Evolutionary conservation across 2,888 invertebrate species (phyloP), one percentile per base, ranked within the genome.

Genomic region (Phaedon cochleariae): DNA sequence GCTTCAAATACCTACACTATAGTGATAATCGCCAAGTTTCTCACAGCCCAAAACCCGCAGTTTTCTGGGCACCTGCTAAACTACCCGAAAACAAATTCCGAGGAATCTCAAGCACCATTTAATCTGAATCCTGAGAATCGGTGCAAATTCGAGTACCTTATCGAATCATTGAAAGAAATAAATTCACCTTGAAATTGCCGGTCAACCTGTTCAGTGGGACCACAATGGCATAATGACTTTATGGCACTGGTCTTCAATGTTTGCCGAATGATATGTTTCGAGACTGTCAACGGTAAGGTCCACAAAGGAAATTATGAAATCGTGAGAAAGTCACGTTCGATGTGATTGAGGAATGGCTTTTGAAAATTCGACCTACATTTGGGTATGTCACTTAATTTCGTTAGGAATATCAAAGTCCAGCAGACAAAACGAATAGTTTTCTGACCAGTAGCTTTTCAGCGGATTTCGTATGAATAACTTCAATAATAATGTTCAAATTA

Each of bases 71-170:
- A 71, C 69, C 71, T 71, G 71, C 68, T 68, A 46, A 29, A 22
- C 26, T 26, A 5, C 26, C 7, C 26, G 26, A 46, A 45, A 51
- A 18, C 7, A 18, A 48, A 41, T 37, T 22, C 34, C 49, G 53
- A 62, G 51, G 66, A 71, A 71, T 69, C 61, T 67, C 62, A 67
- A 69, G 67, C 66, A 59, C 64, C 71, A 62, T 67, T 71, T 65
- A 71, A 69, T 64, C 49, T 57, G 57, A 49, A 37, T 52, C 49
- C 55, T 21, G 34, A 34, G 45, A 46, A 46, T 62, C n/a, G 41
- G 17, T 48, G 41, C 52, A 29, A 62, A 37, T 62, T 52, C 60
- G 68, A 71, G 58, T 57, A 67, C 65, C 69, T 20, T 55, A 69
- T 67, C 71, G 61, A 71, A 71, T 71, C 59, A 54, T 59, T 70